Conservation (phyloP, 1,140 invertebrate species). For the Aradophagus sp. region DNA sequence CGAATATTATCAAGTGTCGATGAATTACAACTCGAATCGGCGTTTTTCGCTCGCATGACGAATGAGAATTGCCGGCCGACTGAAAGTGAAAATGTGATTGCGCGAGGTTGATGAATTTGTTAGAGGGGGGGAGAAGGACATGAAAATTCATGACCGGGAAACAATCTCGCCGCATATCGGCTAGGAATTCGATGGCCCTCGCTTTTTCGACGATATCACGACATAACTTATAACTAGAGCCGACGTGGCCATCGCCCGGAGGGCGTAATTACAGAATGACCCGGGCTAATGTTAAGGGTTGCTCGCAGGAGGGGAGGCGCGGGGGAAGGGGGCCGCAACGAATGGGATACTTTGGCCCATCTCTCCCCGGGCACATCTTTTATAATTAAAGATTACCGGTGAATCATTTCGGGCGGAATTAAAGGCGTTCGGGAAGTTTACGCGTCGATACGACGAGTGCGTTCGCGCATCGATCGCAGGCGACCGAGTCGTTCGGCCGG, state of each 20-base stretch:
- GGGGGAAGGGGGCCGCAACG: no score
- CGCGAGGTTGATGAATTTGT: slow-evolving; percentile 39
- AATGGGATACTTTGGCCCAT: slow-evolving; percentile 30
- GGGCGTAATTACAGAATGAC: slow-evolving; percentile 46
- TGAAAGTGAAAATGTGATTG: slow-evolving; percentile 53
- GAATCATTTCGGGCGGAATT: slow-evolving; percentile 29
- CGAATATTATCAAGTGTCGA: no score
- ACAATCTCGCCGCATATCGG: slow-evolving; percentile 41
- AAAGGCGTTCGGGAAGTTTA: slow-evolving; percentile 5
- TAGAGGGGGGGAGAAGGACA: no score
- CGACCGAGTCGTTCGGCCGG: slow-evolving; percentile 13
- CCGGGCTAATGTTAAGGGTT: slow-evolving; percentile 37
- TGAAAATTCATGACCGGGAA: slow-evolving; percentile 50
- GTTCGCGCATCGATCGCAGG: slow-evolving; percentile 10
- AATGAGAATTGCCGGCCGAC: slow-evolving; percentile 3
- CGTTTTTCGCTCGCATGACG: slow-evolving; percentile 6
- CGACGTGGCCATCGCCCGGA: slow-evolving; percentile 15
- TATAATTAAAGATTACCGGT: slow-evolving; percentile 37
- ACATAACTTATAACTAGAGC: slow-evolving; percentile 36
- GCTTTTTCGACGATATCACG: slow-evolving; percentile 43
- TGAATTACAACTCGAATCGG: no score
- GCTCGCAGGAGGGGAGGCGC: background rate
- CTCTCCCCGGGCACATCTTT: slow-evolving; percentile 38
- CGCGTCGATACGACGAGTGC: slow-evolving; percentile 2
- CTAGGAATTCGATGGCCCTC: slow-evolving; percentile 38